Evolutionary conservation across 1,140 invertebrate genomes (phyloP).

Genomic region (Drosophila rufa): DNA sequence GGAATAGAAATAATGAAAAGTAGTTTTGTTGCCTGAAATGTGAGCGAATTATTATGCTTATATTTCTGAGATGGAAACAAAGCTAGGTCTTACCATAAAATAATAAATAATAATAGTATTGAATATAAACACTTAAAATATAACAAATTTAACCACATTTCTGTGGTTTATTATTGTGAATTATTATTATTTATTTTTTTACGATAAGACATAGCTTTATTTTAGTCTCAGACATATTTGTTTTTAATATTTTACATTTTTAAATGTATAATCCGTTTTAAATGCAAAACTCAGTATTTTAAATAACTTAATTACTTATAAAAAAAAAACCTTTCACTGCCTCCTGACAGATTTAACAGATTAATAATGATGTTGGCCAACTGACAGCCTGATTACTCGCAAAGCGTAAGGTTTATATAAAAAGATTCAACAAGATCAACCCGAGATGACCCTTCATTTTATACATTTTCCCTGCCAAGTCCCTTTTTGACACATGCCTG

Average conservation of each 20-base stretch:
- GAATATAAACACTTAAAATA: too few species aligned
- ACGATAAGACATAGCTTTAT: too few species aligned
- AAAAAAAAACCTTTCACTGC: background rate
- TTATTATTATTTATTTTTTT: background rate
- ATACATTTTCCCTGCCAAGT: too few species aligned
- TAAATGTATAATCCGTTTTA: background rate
- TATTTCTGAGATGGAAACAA: too few species aligned
- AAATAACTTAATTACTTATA: background rate
- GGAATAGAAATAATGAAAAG: too few species aligned
- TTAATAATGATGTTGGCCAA: constrained; percentile 2
- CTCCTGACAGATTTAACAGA: background rate
- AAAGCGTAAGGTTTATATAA: background rate
- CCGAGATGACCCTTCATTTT: constrained; percentile 3
- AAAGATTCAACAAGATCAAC: background rate
- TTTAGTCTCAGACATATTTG: too few species aligned
- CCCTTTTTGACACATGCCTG: constrained; percentile 17
- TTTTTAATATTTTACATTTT: background rate
- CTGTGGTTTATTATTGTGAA: background rate
- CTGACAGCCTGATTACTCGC: constrained; percentile 7
- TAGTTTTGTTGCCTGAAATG: too few species aligned
- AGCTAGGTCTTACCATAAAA: too few species aligned
- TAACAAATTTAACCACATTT: too few species aligned
- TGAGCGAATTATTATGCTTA: background rate
- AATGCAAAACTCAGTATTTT: background rate
- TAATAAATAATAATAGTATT: background rate